Base-by-base conservation (phyloP, 2,113 vertebrate species). In the Platysteira castanea region DNA sequence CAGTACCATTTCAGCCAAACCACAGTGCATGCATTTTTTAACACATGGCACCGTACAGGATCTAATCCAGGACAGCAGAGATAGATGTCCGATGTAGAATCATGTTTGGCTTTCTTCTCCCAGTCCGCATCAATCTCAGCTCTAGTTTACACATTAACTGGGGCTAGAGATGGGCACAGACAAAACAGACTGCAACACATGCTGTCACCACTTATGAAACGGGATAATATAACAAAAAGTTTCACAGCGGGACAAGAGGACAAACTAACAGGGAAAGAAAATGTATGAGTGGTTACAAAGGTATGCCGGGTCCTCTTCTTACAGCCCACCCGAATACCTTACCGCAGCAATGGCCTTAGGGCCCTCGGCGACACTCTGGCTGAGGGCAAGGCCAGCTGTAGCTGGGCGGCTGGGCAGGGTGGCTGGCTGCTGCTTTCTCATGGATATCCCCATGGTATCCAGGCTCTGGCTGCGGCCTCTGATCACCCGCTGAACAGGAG, bases 401-500 rank as follows among this genome's bases (percentile, higher is more conserved):
- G 88, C 57, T 19, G 94, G 95, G 90, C 95, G 92, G 84, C 82
- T 95, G 91, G 97, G 93, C 63, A 93, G 79, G 74, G 93, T 90
- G 84, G 95, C 85, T 57, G 93, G 87, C 84, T 96, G 95, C 92
- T 97, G 97, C 63, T 97, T 97, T 95, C 90, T 97, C 95, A 97
- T 91, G 92, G 97, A 94, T 95, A 97, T 97, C 17, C 98, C 98
- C 89, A 98, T 98, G 74, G 98, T 98, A 95, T 99, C 99, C 95
- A 99, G 98, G 33, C 98, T 99, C 96, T 99, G 98, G 95, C 99
- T 99, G 74, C 99, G 97, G 80, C 99, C 99, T 95, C 99, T 96
- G 85, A 99, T 99, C 94, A 99, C 99, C 91, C 98, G 98, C 99
- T 99, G 95, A 87, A 88, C 94, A 93, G 70, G 70, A 96, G 91